phyloP scores from a whole-genome alignment of 2,797 vertebrate species.

The Menidia menidia region DNA sequence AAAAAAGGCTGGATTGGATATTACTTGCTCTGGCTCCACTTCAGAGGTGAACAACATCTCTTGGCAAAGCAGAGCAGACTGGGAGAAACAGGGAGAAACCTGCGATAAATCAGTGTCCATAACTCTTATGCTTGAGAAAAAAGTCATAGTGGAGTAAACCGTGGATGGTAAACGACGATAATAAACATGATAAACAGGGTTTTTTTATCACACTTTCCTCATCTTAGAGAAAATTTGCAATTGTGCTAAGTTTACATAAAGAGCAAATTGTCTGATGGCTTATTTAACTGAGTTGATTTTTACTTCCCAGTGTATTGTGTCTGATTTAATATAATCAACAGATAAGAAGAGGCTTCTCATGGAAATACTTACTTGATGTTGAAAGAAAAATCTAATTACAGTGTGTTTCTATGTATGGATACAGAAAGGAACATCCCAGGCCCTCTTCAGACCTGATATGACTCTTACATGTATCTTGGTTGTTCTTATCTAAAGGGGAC shows the following conservation, averaged over 20 bases:
- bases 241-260: too few relatives aligned
- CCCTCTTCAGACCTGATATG: not conserved
- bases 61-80: slow-evolving; percentile 26
- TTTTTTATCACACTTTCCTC: not conserved
- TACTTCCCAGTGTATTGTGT: not conserved
- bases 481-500: too few relatives aligned
- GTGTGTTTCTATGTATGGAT: too few relatives aligned
- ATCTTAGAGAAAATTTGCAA: not conserved
- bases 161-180: not conserved
- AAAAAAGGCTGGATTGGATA: slow-evolving; percentile 33
- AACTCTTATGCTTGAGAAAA: slow-evolving; percentile 24
- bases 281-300: not conserved
- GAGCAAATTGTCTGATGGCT: not conserved
- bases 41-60: slow-evolving; percentile 41
- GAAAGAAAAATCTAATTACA: too few relatives aligned
- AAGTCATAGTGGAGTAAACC: slow-evolving; percentile 43
- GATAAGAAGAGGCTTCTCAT: not conserved
- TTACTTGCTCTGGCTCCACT: slow-evolving; percentile 23
- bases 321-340: not conserved
- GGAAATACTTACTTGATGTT: not conserved
- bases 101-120: slow-evolving; percentile 17
- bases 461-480: too few relatives aligned
- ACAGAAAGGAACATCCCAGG: not conserved
- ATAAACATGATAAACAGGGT: not conserved
- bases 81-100: not conserved